Evolutionary conservation across 2,113 vertebrate genomes (phyloP).

Genomic region (Chionis minor): DNA sequence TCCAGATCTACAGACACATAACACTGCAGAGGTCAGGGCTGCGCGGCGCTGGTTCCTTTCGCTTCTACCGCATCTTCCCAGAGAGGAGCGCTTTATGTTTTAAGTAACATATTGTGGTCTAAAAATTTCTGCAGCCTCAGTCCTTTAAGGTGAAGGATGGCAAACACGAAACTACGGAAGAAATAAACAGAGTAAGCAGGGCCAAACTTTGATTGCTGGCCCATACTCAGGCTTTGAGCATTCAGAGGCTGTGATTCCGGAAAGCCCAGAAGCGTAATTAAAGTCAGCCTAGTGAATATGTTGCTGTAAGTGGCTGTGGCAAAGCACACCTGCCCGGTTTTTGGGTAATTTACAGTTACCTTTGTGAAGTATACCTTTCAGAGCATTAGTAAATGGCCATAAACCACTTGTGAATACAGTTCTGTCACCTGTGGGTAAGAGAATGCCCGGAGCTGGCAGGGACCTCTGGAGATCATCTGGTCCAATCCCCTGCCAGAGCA

Average conservation of each 20-base stretch:
- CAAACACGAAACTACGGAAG: background rate
- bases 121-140: background rate
- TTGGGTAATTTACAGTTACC: background rate
- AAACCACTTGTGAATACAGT: background rate
- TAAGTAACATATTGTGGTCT: background rate
- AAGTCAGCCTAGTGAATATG: background rate
- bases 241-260: background rate
- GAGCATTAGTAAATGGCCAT: background rate
- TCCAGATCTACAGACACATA: background rate
- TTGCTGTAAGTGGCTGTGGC: background rate
- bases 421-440: fast-evolving
- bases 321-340: background rate
- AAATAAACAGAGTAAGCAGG: background rate
- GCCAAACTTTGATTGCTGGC: background rate
- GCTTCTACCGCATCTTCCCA: fast-evolving
- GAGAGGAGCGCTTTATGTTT: background rate
- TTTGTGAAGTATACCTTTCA: background rate
- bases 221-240: background rate
- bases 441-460: background rate
- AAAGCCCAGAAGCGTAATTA: background rate
- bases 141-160: background rate
- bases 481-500: too few relatives aligned
- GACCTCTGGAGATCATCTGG: too few relatives aligned
- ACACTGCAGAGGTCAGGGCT: background rate
- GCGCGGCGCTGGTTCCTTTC: background rate